Conservation (phyloP, 2,797 vertebrate species). For the Coilia nasus region DNA sequence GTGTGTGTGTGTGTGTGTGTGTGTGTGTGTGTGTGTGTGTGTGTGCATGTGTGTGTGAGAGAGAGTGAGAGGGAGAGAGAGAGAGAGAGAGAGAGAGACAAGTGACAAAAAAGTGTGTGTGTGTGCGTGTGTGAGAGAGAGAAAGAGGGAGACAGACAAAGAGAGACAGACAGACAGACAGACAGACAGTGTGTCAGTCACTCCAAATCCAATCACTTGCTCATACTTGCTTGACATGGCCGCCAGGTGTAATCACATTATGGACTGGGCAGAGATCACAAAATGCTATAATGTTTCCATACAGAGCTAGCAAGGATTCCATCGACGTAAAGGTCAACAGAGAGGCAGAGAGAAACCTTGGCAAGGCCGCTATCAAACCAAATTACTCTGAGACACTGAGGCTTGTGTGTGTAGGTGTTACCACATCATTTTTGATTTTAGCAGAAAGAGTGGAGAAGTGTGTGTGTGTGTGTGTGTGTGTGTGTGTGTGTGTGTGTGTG, state of each 20-base stretch:
- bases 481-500: conserved; percentile 5
- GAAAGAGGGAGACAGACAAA: too few relatives aligned
- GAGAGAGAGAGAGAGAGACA: too few relatives aligned
- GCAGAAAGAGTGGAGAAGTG: background rate
- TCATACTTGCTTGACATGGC: conserved; percentile 13
- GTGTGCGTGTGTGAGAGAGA: background rate
- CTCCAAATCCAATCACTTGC: background rate
- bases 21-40: conserved; percentile 5
- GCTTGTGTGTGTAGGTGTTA: background rate
- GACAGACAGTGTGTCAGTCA: too few relatives aligned
- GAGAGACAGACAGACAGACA: too few relatives aligned
- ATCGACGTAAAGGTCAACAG: conserved; percentile 5
- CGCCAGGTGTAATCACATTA: conserved; percentile 16
- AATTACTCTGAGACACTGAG: background rate
- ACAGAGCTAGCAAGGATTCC: background rate
- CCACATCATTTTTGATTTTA: background rate
- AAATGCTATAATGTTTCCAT: background rate
- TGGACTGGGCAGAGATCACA: background rate
- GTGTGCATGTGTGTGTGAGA: background rate
- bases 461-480: conserved; percentile 10
- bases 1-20: conserved; percentile 15
- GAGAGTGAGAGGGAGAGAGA: too few relatives aligned
- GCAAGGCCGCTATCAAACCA: background rate
- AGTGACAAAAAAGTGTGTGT: background rate
- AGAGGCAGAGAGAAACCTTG: background rate